A percentile compares a stretch with the other conserved stretches of the same genome.
These are phyloP conservation scores for Dasyprocta punctata DNA, from an alignment of 2,113 vertebrate species.

Conservation along the genomic window DNA sequence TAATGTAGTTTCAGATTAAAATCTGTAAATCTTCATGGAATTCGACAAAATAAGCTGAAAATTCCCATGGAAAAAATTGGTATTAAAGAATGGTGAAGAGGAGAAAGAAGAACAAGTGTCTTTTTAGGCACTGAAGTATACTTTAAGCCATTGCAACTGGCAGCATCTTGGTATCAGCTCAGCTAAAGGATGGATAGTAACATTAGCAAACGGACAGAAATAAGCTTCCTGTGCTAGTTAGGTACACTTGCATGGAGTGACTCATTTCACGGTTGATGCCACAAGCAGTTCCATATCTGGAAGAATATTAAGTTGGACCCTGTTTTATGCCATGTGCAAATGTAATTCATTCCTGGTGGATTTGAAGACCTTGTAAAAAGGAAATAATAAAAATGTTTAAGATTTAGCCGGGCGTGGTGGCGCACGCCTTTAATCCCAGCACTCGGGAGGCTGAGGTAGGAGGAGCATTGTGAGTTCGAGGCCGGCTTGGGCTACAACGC, in stretches of 20 bases:
- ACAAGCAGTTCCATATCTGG: not conserved
- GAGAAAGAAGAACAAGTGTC: not conserved
- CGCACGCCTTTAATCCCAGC: not conserved
- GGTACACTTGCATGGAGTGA: not conserved
- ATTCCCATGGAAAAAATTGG: not conserved
- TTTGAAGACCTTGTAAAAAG: conserved; percentile 12
- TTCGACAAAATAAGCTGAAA: not conserved
- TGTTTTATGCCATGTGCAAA: not conserved
- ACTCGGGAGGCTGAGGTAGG: no score
- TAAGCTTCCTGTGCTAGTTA: not conserved
- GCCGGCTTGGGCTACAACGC: no score
- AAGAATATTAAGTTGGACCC: conserved; percentile 10
- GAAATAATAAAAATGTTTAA: not conserved
- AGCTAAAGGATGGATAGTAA: not conserved
- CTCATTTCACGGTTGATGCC: not conserved
- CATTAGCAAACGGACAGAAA: not conserved
- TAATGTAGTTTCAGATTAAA: conserved; percentile 16
- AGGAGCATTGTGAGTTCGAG: no score
- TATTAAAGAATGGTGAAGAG: not conserved
- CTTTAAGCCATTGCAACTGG: not conserved
- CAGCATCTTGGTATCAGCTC: not conserved
- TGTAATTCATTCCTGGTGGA: not conserved
- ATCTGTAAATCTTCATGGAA: not conserved
- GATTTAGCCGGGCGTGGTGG: not conserved
- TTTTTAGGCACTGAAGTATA: not conserved